Base-by-base conservation (phyloP, 30 jellyfish, hydroid and myxozoan species). In the Chrysaora quinquecirrha region DNA sequence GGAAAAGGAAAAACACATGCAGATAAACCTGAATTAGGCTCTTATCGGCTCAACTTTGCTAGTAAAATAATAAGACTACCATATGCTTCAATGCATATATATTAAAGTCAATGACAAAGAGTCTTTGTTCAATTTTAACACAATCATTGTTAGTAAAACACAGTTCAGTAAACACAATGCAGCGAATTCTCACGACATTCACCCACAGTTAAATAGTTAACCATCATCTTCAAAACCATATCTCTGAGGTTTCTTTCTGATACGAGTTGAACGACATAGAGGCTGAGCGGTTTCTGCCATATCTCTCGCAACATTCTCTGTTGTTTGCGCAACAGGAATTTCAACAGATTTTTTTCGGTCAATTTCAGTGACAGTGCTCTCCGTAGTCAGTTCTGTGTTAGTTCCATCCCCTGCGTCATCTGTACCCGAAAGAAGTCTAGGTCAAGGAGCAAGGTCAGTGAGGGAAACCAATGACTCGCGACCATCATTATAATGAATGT, bases 381-480 rank as follows among this genome's bases (percentile, higher is more conserved):
- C 54, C 14, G 54, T 38, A 38, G 54, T 3, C 54, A 38, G 54
- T 38, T 38, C 54, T 38, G 6, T 38, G 54, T 14, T 38, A 38
- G 54, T 38, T 38, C 14, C 54, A 38, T 38, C 54, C 54, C 54
- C 54, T 38, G 54, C 54, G 14, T 38, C 14, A 38, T 38, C 54
- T 38, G 6, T 38, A 38, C 54, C 54, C 54, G 14, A 38, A 38
- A 14, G 54, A 38, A 14, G 54, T 38, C 54, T 38, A 14, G 54
- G 54, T 6, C 54, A 38, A 38, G 54, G 85, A 1, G 73, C 74
- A 73, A 73, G 85, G 33, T 73, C 73, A 19, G 60, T 34, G 47
- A 72, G 82, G 25, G 91, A 86, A 54, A 87, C 96, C 46, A 83
- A 21, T 30, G 75, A 56, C 54, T 82, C 97, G 31, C 90, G 73